Percentiles rank a stretch among this genome's conserved stretches.
Evolutionary conservation across 2,113 vertebrate species (phyloP).

Genomic region (Psilopsiagon aurifrons): DNA sequence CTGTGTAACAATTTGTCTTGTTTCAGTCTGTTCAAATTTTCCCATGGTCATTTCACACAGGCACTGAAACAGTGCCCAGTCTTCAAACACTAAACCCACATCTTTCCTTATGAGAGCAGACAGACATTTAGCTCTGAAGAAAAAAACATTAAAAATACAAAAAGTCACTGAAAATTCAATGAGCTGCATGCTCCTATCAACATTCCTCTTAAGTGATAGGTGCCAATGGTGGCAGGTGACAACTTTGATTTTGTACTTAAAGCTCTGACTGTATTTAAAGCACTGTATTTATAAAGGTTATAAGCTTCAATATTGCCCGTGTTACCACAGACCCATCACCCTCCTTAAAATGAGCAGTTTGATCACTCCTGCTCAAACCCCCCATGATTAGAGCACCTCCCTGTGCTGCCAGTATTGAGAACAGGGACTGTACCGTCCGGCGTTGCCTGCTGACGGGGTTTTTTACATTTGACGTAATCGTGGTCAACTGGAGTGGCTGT

Average conservation of each 20-base stretch:
- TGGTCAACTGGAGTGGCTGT: constrained; percentile 99
- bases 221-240: constrained; percentile 63
- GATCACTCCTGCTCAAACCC: constrained; percentile 62
- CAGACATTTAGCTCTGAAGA: background rate
- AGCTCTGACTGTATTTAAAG: constrained; percentile 50
- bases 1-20: background rate
- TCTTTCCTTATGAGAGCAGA: background rate
- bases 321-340: constrained; percentile 88
- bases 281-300: constrained; percentile 55
- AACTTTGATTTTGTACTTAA: constrained; percentile 45
- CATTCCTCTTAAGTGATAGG: background rate
- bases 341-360: constrained; percentile 75
- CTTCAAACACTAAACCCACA: background rate
- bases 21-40: background rate
- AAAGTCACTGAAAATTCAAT: background rate
- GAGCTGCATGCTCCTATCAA: background rate
- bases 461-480: constrained; percentile 99
- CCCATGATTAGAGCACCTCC: constrained; percentile 73
- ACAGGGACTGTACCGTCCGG: constrained; percentile 99
- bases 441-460: constrained; percentile 91
- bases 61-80: background rate
- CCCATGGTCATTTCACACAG: background rate
- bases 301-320: constrained; percentile 92
- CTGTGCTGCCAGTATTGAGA: constrained; percentile 84
- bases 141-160: background rate